A percentile compares a stretch with the other conserved stretches of the same genome.
These are phyloP conservation scores for Albula glossodonta DNA, from an alignment of 2,113 vertebrate species.

Conservation along the genomic window DNA sequence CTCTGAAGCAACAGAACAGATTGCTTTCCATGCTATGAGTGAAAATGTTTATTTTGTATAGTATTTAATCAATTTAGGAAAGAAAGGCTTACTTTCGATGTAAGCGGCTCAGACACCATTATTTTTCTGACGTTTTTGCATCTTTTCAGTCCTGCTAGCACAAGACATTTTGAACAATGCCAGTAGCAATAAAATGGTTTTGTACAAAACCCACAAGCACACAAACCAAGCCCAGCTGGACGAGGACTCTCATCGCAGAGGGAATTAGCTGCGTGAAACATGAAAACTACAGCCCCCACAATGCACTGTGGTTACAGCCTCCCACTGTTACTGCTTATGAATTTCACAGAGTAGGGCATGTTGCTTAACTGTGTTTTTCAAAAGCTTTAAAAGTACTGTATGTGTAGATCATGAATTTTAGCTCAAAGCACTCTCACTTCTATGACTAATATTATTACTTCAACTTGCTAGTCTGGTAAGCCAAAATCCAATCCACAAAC, in stretches of 20 bases:
- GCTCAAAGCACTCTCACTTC: background rate
- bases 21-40: background rate
- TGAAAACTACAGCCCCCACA: background rate
- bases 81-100: background rate
- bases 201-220: background rate
- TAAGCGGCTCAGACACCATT: background rate
- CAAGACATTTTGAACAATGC: background rate
- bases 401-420: background rate
- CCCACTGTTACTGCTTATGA: background rate
- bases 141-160: background rate
- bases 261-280: background rate
- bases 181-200: background rate
- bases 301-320: background rate
- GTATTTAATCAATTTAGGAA: background rate
- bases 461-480: background rate
- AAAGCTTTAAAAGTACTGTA: background rate
- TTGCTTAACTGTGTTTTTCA: background rate
- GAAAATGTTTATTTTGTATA: background rate
- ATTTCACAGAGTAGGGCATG: background rate
- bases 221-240: background rate
- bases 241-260: background rate
- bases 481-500: background rate
- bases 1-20: background rate
- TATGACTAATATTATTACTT: background rate
- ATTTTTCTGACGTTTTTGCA: background rate